Evolutionary conservation across 23 tunicate species (phyloP).

Genomic region (Clavelina lepadiformis): DNA sequence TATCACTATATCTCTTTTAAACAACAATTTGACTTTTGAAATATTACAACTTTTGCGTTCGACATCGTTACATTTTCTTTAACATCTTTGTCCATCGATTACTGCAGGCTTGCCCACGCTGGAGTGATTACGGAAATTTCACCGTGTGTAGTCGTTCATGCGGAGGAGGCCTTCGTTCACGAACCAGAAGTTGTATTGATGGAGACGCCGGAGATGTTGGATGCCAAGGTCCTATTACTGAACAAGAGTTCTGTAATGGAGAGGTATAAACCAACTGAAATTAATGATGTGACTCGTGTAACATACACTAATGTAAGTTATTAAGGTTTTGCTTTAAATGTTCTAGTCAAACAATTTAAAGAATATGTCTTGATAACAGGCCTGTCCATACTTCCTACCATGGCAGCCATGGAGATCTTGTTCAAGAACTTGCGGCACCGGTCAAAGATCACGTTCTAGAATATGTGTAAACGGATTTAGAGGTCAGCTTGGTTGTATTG

Average conservation of each 20-base stretch:
- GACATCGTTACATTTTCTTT: too few relatives aligned
- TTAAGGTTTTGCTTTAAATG: neutral
- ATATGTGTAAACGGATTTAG: constrained; percentile 18
- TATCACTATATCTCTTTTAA: too few relatives aligned
- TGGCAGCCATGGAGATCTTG: constrained; percentile 48
- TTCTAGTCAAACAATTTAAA: neutral
- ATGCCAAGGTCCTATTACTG: constrained; percentile 28
- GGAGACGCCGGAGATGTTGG: constrained; percentile 60
- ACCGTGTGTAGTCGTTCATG: constrained; percentile 55
- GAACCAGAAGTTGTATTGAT: constrained; percentile 27
- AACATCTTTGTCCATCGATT: too few relatives aligned
- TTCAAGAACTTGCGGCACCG: constrained; percentile 36
- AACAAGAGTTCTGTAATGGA: constrained; percentile 39
- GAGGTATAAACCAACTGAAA: constrained; percentile 36
- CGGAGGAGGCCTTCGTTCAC: constrained; percentile 44
- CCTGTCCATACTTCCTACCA: constrained; percentile 34
- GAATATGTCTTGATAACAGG: constrained; percentile 2
- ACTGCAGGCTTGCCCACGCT: constrained; percentile 76
- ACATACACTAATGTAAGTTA: too few relatives aligned
- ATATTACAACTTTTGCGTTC: too few relatives aligned
- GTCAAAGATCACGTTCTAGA: neutral
- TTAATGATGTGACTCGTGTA: too few relatives aligned
- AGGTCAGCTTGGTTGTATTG: constrained; percentile 37
- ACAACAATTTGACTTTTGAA: too few relatives aligned
- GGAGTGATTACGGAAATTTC: constrained; percentile 47